Evolutionary conservation across 2,113 vertebrate genomes (phyloP).

Genomic region (Hypanus sabinus): DNA sequence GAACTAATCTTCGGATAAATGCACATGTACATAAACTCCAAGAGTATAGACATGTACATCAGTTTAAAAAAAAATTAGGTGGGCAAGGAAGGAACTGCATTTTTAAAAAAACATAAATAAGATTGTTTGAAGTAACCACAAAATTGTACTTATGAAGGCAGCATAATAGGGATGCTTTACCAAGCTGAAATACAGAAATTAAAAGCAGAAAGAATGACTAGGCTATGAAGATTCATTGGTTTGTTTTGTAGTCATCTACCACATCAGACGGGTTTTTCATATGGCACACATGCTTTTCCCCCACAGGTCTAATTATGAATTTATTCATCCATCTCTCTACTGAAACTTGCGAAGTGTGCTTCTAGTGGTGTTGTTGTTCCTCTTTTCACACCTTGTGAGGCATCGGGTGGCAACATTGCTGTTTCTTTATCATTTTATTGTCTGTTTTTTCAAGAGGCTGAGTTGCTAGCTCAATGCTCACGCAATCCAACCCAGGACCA

Average conservation of each 20-base stretch:
- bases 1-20: not conserved
- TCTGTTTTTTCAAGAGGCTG: too few species aligned
- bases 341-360: too few species aligned
- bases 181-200: not conserved
- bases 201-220: not conserved
- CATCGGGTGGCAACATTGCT: too few species aligned
- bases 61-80: not conserved
- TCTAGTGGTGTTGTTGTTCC: too few species aligned
- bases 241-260: not conserved
- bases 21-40: not conserved
- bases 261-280: not conserved
- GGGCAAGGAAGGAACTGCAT: not conserved
- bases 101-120: not conserved
- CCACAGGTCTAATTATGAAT: too few species aligned
- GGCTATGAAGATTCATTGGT: not conserved
- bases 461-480: too few species aligned
- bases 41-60: not conserved
- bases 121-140: not conserved
- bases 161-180: not conserved
- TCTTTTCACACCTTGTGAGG: too few species aligned
- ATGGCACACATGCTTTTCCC: not conserved
- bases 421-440: too few species aligned
- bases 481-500: too few species aligned
- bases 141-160: not conserved
- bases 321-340: too few species aligned